Evolutionary conservation across 1,140 invertebrate genomes (phyloP).

Genomic region (Agrilus planipennis): DNA sequence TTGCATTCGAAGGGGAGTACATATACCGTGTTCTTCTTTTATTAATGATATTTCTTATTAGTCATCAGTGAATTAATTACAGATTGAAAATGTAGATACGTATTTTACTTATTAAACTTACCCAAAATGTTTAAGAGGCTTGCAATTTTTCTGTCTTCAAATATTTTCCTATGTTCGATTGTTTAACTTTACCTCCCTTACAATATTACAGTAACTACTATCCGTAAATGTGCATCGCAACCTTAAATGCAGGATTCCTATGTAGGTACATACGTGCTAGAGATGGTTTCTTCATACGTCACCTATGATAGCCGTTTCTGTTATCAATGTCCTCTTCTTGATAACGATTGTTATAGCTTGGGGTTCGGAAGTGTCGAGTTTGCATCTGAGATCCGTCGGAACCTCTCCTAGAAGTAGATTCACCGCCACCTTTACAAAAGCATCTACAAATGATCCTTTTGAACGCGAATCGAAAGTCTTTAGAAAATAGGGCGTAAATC

Average conservation of each 20-base stretch:
- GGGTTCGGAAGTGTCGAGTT: conserved; percentile 36
- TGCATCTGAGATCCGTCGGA: conserved; percentile 53
- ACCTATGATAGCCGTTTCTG: no score
- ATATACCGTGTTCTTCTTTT: no score
- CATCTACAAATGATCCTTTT: conserved; percentile 81
- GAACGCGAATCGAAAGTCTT: conserved; percentile 86
- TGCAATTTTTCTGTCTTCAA: no score
- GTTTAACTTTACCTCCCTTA: conserved; percentile 8
- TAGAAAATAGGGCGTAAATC: conserved; percentile 85
- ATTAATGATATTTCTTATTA: no score
- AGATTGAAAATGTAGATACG: no score
- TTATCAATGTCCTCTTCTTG: conserved; percentile 43
- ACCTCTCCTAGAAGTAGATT: conserved; percentile 40
- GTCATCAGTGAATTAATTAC: no score
- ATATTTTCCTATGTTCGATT: not conserved
- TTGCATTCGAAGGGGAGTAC: no score
- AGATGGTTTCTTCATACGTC: conserved; percentile 32
- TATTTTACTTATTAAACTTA: no score
- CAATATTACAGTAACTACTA: no score
- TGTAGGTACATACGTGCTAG: conserved; percentile 16
- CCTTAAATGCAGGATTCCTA: conserved; percentile 22
- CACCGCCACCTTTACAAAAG: conserved; percentile 43
- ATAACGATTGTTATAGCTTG: conserved; percentile 37
- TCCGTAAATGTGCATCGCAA: conserved; percentile 27
- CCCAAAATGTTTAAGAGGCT: no score